Conservation (phyloP, 2,888 invertebrate species). For the Mesodorylaimus sp. region DNA sequence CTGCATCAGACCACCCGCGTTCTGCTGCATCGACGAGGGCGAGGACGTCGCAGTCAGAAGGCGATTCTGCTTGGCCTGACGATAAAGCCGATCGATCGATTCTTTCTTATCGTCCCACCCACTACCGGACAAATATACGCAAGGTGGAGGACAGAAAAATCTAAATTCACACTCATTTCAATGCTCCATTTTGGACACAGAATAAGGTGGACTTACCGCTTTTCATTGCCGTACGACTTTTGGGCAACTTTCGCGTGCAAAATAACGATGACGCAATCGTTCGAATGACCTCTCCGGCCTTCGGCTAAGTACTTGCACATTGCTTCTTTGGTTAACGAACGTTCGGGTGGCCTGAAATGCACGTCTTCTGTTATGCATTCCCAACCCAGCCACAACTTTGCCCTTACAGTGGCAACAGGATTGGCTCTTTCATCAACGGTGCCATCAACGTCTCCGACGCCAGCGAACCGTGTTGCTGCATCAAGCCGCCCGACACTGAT, state of each 20-base stretch:
- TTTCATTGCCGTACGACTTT: constrained; percentile 98
- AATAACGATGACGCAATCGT: constrained; percentile 83
- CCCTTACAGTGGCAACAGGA: no score
- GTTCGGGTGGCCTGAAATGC: constrained; percentile 40
- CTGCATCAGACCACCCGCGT: constrained; percentile 34
- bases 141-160: constrained; percentile 98
- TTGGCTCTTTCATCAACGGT: no score
- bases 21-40: not conserved
- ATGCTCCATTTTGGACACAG: no score
- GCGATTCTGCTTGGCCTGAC: constrained; percentile 1
- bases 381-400: no score
- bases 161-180: constrained; percentile 21
- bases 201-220: constrained; percentile 41
- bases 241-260: constrained; percentile 98
- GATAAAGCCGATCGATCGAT: constrained; percentile 46
- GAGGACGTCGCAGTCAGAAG: no score
- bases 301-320: constrained; percentile 73
- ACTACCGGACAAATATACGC: constrained; percentile 92
- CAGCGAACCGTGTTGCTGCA: no score
- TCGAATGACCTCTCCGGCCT: constrained; percentile 49
- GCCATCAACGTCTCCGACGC: no score
- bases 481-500: no score
- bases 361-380: no score
- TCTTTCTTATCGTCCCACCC: constrained; percentile 91
- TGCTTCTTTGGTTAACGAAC: constrained; percentile 63